Conservation (phyloP, 2,888 invertebrate species). For the Bibio marci region DNA sequence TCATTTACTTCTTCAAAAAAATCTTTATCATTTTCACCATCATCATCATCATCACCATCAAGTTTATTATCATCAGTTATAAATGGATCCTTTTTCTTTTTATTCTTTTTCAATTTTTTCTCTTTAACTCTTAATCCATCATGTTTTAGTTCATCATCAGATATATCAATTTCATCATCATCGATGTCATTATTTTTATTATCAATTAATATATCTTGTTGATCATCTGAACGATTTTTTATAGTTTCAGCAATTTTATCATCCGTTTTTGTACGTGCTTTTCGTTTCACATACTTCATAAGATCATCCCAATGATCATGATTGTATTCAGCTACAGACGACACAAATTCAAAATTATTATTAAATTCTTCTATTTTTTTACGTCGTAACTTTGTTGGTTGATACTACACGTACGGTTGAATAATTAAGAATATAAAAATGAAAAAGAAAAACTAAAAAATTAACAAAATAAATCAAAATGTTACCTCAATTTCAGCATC, state of each 20-base stretch:
- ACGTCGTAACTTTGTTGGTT: slow-evolving; percentile 62
- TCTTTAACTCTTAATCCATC: slow-evolving; percentile 51
- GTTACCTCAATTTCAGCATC: slow-evolving; percentile 63
- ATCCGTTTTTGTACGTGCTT: slow-evolving; percentile 64
- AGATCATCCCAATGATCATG: slow-evolving; percentile 66
- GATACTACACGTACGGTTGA: too few relatives aligned
- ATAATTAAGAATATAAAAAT: too few relatives aligned
- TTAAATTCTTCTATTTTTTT: slow-evolving; percentile 59
- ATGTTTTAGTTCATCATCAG: slow-evolving; percentile 60
- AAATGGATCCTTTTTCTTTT: slow-evolving; percentile 18
- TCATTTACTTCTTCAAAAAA: slow-evolving; percentile 50
- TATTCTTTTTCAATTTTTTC: slow-evolving; percentile 39
- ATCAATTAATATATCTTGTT: slow-evolving; percentile 31
- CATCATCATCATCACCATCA: slow-evolving; percentile 31
- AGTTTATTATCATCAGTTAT: slow-evolving; percentile 26
- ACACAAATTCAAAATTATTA: slow-evolving; percentile 65
- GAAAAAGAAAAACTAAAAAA: too few relatives aligned
- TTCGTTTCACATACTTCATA: slow-evolving; percentile 60
- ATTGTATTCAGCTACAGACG: slow-evolving; percentile 62
- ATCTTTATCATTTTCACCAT: slow-evolving; percentile 31
- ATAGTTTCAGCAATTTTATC: slow-evolving; percentile 58
- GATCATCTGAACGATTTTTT: slow-evolving; percentile 24
- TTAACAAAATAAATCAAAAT: too few relatives aligned
- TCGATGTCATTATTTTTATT: slow-evolving; percentile 31
- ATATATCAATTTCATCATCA: slow-evolving; percentile 34